Conservation (phyloP, 2,888 invertebrate genomes). For the Drosophila buzzatii region DNA sequence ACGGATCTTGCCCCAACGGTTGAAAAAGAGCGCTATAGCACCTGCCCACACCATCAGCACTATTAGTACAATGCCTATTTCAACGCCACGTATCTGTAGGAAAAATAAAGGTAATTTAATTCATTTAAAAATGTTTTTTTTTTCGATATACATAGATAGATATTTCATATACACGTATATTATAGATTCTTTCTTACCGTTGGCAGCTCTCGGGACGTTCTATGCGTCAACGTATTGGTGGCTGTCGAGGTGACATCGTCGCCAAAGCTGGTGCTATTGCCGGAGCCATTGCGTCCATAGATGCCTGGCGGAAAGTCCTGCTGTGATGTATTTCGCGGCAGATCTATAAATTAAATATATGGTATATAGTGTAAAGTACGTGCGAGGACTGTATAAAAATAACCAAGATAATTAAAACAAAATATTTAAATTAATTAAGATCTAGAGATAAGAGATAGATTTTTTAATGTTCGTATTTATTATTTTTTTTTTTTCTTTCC, state of each 20-base stretch:
- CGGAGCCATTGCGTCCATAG: slow-evolving; percentile 48
- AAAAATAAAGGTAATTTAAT: background rate
- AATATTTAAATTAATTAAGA: no score
- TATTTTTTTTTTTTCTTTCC: no score
- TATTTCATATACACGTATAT: background rate
- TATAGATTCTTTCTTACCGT: slow-evolving; percentile 76
- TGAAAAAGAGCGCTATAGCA: slow-evolving; percentile 94
- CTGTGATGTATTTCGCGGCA: slow-evolving; percentile 91
- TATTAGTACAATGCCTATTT: slow-evolving; percentile 94
- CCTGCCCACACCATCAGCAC: slow-evolving; percentile 94
- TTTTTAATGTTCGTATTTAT: no score
- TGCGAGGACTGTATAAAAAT: background rate
- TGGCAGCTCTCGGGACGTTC: slow-evolving; percentile 84
- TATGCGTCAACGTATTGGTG: slow-evolving; percentile 82
- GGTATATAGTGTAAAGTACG: background rate
- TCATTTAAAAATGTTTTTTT: background rate
- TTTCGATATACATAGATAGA: background rate
- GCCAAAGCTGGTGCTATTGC: slow-evolving; percentile 63
- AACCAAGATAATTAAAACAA: no score
- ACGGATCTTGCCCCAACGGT: slow-evolving; percentile 95
- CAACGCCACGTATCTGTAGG: slow-evolving; percentile 92
- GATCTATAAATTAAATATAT: slow-evolving; percentile 86
- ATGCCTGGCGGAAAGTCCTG: slow-evolving; percentile 87
- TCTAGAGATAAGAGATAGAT: no score
- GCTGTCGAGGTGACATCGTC: slow-evolving; percentile 84